phyloP scores from a whole-genome alignment of 2,888 invertebrate species.

The Drosophila pegasa region DNA sequence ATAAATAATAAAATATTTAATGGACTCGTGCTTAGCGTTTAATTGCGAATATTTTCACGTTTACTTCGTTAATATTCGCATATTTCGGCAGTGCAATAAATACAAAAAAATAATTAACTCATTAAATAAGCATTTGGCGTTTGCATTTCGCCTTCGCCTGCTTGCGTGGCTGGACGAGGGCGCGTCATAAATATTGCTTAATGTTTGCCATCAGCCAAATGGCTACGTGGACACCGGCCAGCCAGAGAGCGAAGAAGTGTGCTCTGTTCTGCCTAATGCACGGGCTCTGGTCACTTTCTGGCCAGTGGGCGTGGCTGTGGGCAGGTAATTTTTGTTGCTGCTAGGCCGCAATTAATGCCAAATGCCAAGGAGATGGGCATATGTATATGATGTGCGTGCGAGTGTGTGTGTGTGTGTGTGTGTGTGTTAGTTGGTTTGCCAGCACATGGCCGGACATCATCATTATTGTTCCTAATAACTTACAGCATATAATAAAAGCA shows the following conservation, averaged over 20 bases:
- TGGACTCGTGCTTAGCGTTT: conserved; percentile 62
- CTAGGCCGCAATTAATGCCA: conserved; percentile 79
- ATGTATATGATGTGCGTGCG: conserved; percentile 19
- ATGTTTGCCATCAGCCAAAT: conserved; percentile 69
- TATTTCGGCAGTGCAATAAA: conserved; percentile 72
- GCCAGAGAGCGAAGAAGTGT: neutral
- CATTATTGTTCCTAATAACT: conserved; percentile 73
- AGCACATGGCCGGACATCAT: conserved; percentile 77
- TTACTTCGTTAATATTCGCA: conserved; percentile 52
- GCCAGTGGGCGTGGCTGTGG: conserved; percentile 14
- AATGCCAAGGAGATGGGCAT: conserved; percentile 56
- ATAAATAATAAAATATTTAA: conserved; percentile 44
- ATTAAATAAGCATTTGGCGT: conserved; percentile 80
- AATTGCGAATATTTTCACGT: conserved; percentile 74
- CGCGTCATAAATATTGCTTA: conserved; percentile 75
- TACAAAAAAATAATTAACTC: conserved; percentile 80
- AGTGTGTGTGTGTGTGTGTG: conserved; percentile 11
- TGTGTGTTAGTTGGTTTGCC: conserved; percentile 20
- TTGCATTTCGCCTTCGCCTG: conserved; percentile 36
- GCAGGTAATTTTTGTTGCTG: conserved; percentile 70
- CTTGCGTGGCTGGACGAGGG: neutral
- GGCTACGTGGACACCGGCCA: conserved; percentile 45
- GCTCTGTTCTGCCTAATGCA: conserved; percentile 54
- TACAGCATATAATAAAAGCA: conserved; percentile 74
- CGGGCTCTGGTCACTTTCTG: conserved; percentile 25